A percentile compares a stretch with the other conserved stretches of the same genome.
Evolutionary conservation across 2,113 vertebrate genomes (phyloP).

Genomic region (Sebastes schlegelii): DNA sequence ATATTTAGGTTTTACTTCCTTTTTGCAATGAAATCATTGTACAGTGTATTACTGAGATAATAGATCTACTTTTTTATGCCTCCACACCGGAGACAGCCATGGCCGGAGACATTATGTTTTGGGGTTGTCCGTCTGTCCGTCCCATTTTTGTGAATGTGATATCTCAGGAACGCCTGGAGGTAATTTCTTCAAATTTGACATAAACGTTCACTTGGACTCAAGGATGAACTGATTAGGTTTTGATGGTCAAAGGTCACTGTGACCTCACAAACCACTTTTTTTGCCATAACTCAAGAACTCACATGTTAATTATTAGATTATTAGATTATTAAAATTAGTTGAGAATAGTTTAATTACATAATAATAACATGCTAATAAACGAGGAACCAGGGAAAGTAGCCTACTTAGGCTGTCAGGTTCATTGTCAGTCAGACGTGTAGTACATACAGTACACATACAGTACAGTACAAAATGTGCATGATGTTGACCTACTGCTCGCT

Average conservation of each 20-base stretch:
- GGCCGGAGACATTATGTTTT: not conserved
- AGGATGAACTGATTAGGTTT: not conserved
- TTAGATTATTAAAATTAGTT: not conserved
- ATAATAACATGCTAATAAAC: not conserved
- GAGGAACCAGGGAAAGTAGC: not conserved
- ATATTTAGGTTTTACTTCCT: constrained; percentile 15
- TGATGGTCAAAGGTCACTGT: not conserved
- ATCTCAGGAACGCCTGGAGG: too few species aligned
- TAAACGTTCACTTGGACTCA: not conserved
- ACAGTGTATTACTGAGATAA: not conserved
- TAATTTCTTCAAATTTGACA: not conserved
- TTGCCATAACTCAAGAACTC: not conserved
- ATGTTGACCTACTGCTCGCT: constrained; percentile 11
- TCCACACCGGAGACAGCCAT: too few species aligned
- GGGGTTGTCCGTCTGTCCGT: too few species aligned
- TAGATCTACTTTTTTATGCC: not conserved
- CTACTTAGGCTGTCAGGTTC: not conserved
- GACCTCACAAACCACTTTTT: not conserved
- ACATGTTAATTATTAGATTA: too few species aligned
- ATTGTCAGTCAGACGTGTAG: not conserved
- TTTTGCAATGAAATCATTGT: not conserved
- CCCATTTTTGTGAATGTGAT: too few species aligned
- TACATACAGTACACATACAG: constrained; percentile 34
- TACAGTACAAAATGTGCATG: constrained; percentile 42
- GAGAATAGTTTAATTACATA: not conserved